Conservation (phyloP, 2,888 invertebrate species). For the Ophioninae sp. region DNA sequence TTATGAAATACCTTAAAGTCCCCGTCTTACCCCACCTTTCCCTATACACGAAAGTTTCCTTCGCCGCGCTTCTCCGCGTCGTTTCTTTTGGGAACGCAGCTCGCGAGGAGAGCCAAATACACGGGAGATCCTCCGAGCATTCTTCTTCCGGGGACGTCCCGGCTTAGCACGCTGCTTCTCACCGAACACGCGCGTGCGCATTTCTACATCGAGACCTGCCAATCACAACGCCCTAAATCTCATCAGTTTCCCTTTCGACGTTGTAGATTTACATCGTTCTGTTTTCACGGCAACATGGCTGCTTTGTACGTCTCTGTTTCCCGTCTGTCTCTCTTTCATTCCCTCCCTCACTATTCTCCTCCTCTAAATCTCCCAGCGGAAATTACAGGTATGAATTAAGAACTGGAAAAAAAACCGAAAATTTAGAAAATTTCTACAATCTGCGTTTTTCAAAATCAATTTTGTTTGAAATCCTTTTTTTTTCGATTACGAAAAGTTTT, state of each 20-base stretch:
- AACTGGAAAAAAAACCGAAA: not conserved
- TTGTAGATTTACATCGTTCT: slow-evolving; percentile 1
- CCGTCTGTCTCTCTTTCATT: not conserved
- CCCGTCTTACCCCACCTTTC: too few relatives aligned
- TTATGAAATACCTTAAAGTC: too few relatives aligned
- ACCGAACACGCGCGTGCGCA: not conserved
- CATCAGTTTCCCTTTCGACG: not conserved
- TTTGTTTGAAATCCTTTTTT: not conserved
- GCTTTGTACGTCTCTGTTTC: not conserved
- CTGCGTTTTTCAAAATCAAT: not conserved
- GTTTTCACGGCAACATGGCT: not conserved
- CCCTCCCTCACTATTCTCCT: not conserved
- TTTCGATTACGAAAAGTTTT: not conserved
- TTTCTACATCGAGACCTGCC: not conserved
- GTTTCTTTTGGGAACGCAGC: slow-evolving; percentile 26
- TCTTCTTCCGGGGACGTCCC: slow-evolving; percentile 60
- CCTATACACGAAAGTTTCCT: slow-evolving; percentile 28
- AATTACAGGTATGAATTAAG: not conserved
- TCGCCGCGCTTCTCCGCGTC: slow-evolving; percentile 29
- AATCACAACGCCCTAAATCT: slow-evolving; percentile 13
- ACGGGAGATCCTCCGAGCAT: slow-evolving; percentile 2
- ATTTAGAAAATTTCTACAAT: not conserved
- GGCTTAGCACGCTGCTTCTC: slow-evolving; percentile 38
- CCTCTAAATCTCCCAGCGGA: not conserved
- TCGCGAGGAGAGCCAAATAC: slow-evolving; percentile 3